phyloP scores from a whole-genome alignment of 2,113 vertebrate species.

The Gymnogyps californianus region DNA sequence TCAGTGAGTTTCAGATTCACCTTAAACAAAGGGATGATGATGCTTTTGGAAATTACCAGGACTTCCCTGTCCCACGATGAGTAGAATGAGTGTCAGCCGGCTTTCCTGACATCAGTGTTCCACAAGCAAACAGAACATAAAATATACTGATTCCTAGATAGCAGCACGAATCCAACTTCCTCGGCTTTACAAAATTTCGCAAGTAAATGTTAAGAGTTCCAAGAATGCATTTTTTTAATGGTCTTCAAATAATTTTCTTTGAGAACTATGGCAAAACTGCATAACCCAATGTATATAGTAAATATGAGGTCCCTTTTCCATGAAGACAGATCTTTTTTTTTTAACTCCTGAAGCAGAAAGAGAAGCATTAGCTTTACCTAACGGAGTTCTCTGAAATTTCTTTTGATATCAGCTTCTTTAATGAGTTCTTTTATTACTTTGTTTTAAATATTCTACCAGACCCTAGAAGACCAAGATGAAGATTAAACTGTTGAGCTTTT shows the following conservation, averaged over 20 bases:
- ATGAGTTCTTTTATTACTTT: background rate
- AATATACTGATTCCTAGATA: background rate
- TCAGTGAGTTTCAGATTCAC: background rate
- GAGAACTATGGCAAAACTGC: background rate
- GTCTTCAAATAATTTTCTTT: background rate
- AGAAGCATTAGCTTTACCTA: background rate
- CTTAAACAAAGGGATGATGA: background rate
- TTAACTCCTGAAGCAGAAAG: background rate
- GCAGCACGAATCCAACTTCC: background rate
- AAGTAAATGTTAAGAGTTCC: background rate
- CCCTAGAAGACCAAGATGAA: background rate
- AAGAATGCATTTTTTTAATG: background rate
- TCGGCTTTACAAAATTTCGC: background rate
- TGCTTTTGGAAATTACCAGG: background rate
- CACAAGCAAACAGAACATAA: background rate
- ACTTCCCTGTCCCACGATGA: background rate
- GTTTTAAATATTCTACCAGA: background rate
- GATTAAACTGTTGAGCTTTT: background rate
- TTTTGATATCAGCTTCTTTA: background rate
- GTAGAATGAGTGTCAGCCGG: background rate
- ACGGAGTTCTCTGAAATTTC: background rate
- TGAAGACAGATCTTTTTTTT: background rate
- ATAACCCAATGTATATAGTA: background rate
- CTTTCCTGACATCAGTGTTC: background rate
- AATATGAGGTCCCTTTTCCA: background rate